Evolutionary conservation across 1,140 invertebrate genomes (phyloP).

Genomic region (Brachionus plicatilis): DNA sequence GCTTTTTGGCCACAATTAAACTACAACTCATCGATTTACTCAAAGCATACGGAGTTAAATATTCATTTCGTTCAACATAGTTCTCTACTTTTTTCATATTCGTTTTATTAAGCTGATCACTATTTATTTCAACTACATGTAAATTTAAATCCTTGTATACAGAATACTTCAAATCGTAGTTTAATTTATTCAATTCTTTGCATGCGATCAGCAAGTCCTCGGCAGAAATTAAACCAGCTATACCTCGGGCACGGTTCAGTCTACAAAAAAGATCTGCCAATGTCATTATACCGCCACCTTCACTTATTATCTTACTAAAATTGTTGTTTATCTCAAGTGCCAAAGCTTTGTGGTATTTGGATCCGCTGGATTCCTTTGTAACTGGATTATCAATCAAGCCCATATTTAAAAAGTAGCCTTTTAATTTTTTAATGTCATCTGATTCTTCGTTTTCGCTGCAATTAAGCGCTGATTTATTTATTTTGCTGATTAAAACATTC

Average conservation of each 20-base stretch:
- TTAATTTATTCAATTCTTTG: constrained; percentile 26
- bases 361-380: constrained; percentile 22
- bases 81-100: neutral
- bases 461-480: neutral
- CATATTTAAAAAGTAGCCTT: constrained; percentile 35
- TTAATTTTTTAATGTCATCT: constrained; percentile 33
- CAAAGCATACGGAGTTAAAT: constrained; percentile 21
- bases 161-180: neutral
- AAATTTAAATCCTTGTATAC: constrained; percentile 36
- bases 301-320: constrained; percentile 52
- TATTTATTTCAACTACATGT: constrained; percentile 31
- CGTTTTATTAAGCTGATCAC: neutral
- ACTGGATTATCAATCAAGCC: constrained; percentile 39
- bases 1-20: constrained; percentile 35
- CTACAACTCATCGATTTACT: constrained; percentile 21
- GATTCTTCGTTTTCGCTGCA: constrained; percentile 7
- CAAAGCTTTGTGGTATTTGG: constrained; percentile 13
- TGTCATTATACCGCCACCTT: constrained; percentile 90
- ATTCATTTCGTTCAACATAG: neutral
- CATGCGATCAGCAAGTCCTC: constrained; percentile 30
- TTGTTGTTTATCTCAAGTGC: neutral
- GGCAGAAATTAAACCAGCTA: constrained; percentile 46
- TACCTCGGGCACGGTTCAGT: constrained; percentile 68
- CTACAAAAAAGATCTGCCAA: constrained; percentile 91
- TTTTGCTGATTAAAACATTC: neutral